Conservation (phyloP, 2,797 vertebrate genomes). For the Spondyliosoma cantharus region DNA sequence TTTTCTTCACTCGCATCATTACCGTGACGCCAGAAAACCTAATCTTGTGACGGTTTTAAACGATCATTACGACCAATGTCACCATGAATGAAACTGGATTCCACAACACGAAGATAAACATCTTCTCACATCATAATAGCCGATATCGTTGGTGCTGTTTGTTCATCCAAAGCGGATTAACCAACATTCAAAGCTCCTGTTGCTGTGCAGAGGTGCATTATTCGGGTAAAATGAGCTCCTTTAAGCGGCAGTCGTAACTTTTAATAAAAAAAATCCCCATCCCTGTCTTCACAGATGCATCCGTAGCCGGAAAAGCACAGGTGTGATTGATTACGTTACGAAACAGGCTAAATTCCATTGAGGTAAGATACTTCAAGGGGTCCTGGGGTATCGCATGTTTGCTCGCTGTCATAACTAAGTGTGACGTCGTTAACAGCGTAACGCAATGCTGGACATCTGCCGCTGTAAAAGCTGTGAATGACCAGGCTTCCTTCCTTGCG, state of each 20-base stretch:
- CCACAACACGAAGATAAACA: too few species aligned
- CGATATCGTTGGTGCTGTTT: too few species aligned
- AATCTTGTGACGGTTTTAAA: not conserved
- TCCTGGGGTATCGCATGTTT: too few species aligned
- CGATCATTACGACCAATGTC: not conserved
- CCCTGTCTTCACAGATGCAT: not conserved
- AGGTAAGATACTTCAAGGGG: not conserved
- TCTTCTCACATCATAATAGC: too few species aligned
- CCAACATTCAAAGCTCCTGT: too few species aligned
- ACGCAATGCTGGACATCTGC: not conserved
- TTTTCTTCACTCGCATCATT: slow-evolving; percentile 44
- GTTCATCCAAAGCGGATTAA: too few species aligned
- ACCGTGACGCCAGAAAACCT: slow-evolving; percentile 28
- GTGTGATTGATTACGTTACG: not conserved
- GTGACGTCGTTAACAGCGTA: not conserved
- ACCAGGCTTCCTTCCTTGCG: not conserved
- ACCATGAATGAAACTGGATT: not conserved
- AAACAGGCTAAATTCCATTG: not conserved
- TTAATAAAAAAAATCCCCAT: not conserved
- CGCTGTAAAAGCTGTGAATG: not conserved
- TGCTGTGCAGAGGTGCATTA: not conserved
- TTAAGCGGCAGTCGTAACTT: not conserved
- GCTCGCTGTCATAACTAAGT: not conserved
- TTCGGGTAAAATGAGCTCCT: too few species aligned
- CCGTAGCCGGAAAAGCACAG: not conserved